phyloP scores from a whole-genome alignment of 2,888 invertebrate species.

The Parnassius orleans region DNA sequence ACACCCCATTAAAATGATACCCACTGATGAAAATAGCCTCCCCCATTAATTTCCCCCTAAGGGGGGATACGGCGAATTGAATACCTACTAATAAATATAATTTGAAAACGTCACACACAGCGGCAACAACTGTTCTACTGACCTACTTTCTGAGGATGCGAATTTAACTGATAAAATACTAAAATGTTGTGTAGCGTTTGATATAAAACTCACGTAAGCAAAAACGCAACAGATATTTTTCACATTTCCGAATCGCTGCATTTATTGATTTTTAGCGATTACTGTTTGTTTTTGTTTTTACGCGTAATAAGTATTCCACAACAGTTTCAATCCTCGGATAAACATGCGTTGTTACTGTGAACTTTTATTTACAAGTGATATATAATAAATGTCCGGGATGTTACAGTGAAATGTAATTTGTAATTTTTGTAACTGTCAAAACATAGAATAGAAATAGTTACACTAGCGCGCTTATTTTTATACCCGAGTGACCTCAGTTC shows the following conservation, averaged over 20 bases:
- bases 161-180: slow-evolving; percentile 20
- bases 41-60: too few species aligned
- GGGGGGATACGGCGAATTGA: too few species aligned
- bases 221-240: neutral
- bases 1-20: too few species aligned
- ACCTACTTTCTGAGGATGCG: slow-evolving; percentile 19
- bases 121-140: slow-evolving; percentile 17
- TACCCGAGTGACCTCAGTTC: slow-evolving; percentile 71
- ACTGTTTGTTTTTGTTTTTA: too few species aligned
- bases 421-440: slow-evolving; percentile 48
- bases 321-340: too few species aligned
- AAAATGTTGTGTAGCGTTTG: neutral
- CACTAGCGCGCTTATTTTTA: slow-evolving; percentile 68
- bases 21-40: too few species aligned
- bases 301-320: too few species aligned
- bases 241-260: neutral
- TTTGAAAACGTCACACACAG: slow-evolving; percentile 4
- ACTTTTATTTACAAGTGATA: neutral
- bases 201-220: neutral
- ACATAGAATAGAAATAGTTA: slow-evolving; percentile 45
- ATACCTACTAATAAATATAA: slow-evolving; percentile 1
- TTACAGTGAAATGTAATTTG: slow-evolving; percentile 34
- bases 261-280: too few species aligned
- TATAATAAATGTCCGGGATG: slow-evolving; percentile 4
- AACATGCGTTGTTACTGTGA: too few species aligned